Base-by-base conservation (phyloP, 2,113 vertebrate species). In the Hepsetus odoe region DNA sequence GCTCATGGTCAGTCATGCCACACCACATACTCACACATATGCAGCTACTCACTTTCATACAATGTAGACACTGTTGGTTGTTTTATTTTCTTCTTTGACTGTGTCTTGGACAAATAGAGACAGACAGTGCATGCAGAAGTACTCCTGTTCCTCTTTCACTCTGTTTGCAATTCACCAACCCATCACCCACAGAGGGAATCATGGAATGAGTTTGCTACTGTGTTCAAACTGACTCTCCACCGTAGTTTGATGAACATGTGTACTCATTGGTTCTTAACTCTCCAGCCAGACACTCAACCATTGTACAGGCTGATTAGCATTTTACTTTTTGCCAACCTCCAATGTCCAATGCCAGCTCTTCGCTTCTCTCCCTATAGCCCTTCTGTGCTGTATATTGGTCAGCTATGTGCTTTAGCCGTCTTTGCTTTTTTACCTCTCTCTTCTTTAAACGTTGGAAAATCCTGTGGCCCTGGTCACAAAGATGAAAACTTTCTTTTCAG, bases 301-400 rank as follows among this genome's bases (percentile, higher is more conserved):
- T 85, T 89, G 84, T 89, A 84, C 82, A 82, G 84, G 82, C 75
- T 79, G 14, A 69, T n/a, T 77, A 0, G 78, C 68, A 83, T 85
- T 86, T 87, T 88, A 5, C 85, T 80, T 82, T 13, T 33, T 38
- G 62, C 86, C 85, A 78, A 83, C 83, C 82, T 85, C 81, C 84
- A 85, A 85, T 28, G 35, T 33, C 14, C 11, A 3, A 69, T 89
- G 90, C 91, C 91, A 91, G 90, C 86, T 88, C 87, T 90, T 91
- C 86, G 91, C 88, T 74, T 74, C 79, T 18, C 49, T 56, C 51
- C 71, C 86, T 66, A 84, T 87, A 89, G 87, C 85, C 75, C 38
- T 70, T 75, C 87, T 90, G 86, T 90, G 24, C 85, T 80, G 33
- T 51, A 74, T 71, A 80, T 76, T 59, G 51, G 83, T 74, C 84